Base-by-base conservation (phyloP, 92 coral and sea anemone genomes). In the Parazoanthus atlanticus region DNA sequence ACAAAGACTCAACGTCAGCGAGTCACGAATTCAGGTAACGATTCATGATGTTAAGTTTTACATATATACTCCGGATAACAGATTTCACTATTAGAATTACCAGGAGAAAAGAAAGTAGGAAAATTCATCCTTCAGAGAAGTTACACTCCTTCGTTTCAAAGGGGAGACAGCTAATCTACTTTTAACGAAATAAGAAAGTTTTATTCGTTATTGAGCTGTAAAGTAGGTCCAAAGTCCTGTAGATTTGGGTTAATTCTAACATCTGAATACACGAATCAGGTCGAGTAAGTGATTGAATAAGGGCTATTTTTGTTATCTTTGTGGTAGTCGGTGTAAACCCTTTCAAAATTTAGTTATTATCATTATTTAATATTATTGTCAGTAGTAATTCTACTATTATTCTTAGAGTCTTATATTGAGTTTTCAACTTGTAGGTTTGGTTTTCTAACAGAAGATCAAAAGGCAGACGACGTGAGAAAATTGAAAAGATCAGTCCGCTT, bases 361-460 rank as follows among this genome's bases (percentile, higher is more conserved):
- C 12, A 12, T 13, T 52, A 52, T 46, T 46, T 40, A 40, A 1
- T 40, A 40, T 40, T 40, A 40, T 40, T 40, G 6, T 40, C 6
- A 0, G 10, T 6, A 46, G 1, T 46, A 46, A 0, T 46, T 8
- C 0, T 6, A 46, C 12, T 46, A 46, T 46, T 46, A 46, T 46
- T 32, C 12, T 3, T 47, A 67, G 21, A 40, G 23, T 34, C 78
- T 84, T 15, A 77, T 33, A 16, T 36, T 46, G 28, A 0, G n/a
- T 58, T 61, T 64, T 30, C 6, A 34, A 26, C 33, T 36, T 58
- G 41, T 77, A 95, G 98, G 98, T 95, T 7, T 95, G 98, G 98
- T 95, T 95, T 76, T 95, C 98, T 16, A 95, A 95, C 86, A 86
- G 96, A 58, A 91, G 98, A 75, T 95, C 98, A 29, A 95, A 95